Conservation (phyloP, 2,888 invertebrate species). For the Mongoloraphidia duomilia region DNA sequence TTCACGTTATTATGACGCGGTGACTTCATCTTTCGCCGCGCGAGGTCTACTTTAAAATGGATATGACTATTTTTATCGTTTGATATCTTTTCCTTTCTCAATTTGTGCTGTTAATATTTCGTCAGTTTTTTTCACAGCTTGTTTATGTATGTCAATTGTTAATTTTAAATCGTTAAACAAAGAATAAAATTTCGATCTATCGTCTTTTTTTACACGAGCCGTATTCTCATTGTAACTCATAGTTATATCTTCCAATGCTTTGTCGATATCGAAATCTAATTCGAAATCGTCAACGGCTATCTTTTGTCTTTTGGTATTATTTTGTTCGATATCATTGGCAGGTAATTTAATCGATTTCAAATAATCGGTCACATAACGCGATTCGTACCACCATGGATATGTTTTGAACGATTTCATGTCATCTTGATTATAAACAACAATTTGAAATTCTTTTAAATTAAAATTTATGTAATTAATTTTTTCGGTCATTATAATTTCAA, state of each 20-base stretch:
- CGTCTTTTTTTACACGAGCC: too few relatives aligned
- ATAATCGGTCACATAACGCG: conserved; percentile 5
- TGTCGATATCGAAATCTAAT: conserved; percentile 15
- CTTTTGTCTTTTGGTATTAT: background rate
- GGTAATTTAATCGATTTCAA: background rate
- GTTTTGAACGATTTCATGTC: conserved; percentile 34
- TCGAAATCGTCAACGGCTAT: conserved; percentile 1
- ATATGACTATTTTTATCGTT: too few relatives aligned
- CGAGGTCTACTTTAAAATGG: too few relatives aligned
- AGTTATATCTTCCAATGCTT: conserved; percentile 8
- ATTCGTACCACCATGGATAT: conserved; percentile 38
- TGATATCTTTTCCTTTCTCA: too few relatives aligned
- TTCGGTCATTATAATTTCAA: conserved; percentile 39
- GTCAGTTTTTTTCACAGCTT: too few relatives aligned
- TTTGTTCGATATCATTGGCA: background rate
- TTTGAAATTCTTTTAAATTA: background rate
- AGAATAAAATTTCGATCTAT: too few relatives aligned
- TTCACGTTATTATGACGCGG: too few relatives aligned
- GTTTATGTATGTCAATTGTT: too few relatives aligned
- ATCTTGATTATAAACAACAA: conserved; percentile 36
- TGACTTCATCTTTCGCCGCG: too few relatives aligned
- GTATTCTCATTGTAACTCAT: conserved; percentile 5
- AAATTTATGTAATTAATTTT: conserved; percentile 31
- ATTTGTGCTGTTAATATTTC: too few relatives aligned
- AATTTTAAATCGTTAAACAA: too few relatives aligned